Evolutionary conservation across 2,888 invertebrate species (phyloP).

Genomic region (Exephanes ischioxanthus): DNA sequence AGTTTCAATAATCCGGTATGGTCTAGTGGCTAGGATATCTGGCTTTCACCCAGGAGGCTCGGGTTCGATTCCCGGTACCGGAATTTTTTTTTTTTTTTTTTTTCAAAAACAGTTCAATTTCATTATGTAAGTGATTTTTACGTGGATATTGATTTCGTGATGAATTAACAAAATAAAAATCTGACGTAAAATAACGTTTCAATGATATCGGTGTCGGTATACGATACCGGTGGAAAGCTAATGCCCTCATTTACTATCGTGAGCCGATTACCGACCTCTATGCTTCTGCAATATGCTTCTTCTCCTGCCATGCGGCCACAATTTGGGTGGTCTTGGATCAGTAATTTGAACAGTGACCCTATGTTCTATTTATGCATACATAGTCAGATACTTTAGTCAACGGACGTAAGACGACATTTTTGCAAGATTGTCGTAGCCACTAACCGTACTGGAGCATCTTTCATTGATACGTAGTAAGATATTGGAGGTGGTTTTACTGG

Average conservation of each 20-base stretch:
- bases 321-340: not conserved
- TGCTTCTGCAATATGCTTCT: not conserved
- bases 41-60: slow-evolving; percentile 88
- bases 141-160: not conserved
- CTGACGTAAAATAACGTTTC: not conserved
- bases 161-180: not conserved
- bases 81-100: slow-evolving; percentile 76
- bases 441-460: not conserved
- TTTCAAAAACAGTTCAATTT: not conserved
- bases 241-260: not conserved
- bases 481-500: not conserved
- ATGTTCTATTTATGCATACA: not conserved
- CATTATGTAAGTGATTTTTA: not conserved
- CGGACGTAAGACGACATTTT: not conserved
- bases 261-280: not conserved
- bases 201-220: not conserved
- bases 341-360: not conserved
- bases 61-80: slow-evolving; percentile 88
- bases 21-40: slow-evolving; percentile 88
- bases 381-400: not conserved
- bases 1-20: slow-evolving; percentile 85
- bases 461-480: not conserved
- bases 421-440: not conserved
- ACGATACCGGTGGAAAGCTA: not conserved
- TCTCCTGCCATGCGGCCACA: not conserved